Evolutionary conservation across 2,113 vertebrate genomes (phyloP).

Genomic region (Calidris pygmaea): DNA sequence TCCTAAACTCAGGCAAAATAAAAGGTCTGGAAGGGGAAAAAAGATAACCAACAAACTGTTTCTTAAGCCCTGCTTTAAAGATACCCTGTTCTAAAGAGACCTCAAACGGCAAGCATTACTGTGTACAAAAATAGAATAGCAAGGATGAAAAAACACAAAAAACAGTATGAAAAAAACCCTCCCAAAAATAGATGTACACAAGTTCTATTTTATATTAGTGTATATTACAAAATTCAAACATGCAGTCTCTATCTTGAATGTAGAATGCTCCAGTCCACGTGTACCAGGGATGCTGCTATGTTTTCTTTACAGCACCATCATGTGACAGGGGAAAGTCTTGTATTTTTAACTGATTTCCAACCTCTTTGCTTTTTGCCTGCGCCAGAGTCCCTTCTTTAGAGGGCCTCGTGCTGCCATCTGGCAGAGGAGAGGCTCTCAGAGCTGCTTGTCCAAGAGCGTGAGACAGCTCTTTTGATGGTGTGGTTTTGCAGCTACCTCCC

Average conservation of each 20-base stretch:
- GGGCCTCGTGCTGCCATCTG: conserved; percentile 47
- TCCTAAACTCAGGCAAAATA: conserved; percentile 7
- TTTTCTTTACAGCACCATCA: conserved; percentile 80
- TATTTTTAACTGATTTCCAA: conserved; percentile 60
- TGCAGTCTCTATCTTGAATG: conserved; percentile 64
- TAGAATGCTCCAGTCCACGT: conserved; percentile 16
- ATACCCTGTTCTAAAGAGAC: conserved; percentile 73
- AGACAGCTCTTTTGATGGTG: not conserved
- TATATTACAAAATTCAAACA: conserved; percentile 73
- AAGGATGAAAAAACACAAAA: conserved; percentile 73
- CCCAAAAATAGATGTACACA: conserved; percentile 74
- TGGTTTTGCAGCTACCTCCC: conserved; percentile 44
- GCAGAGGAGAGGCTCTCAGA: conserved; percentile 43
- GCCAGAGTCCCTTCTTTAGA: conserved; percentile 23
- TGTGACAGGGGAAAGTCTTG: conserved; percentile 71
- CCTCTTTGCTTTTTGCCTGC: conserved; percentile 35
- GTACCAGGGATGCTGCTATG: conserved; percentile 78
- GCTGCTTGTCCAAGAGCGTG: conserved; percentile 41
- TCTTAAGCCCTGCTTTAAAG: conserved; percentile 66
- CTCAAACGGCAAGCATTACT: conserved; percentile 61
- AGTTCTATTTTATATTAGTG: conserved; percentile 72
- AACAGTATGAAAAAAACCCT: conserved; percentile 68
- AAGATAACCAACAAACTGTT: not conserved
- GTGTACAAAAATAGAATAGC: conserved; percentile 73
- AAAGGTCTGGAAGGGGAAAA: not conserved